Evolutionary conservation across 2,888 invertebrate species (phyloP).

Genomic region (Pemphredon lugubris): DNA sequence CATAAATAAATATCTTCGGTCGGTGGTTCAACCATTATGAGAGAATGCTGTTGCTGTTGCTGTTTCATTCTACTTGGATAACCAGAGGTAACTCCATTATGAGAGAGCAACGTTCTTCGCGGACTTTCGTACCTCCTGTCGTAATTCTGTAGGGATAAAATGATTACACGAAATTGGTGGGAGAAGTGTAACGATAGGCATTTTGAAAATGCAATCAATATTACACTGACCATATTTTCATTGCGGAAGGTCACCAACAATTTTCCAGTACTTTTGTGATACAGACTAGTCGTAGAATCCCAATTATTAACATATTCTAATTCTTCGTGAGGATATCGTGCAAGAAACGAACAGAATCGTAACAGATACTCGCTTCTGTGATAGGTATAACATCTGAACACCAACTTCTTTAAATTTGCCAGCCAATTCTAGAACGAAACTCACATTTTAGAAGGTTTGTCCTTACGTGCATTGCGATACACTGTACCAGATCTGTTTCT

Average conservation of each 20-base stretch:
- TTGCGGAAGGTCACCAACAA: constrained; percentile 89
- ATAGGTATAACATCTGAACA: constrained; percentile 87
- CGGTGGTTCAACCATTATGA: constrained; percentile 83
- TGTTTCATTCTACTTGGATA: constrained; percentile 70
- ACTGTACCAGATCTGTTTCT: too few species aligned
- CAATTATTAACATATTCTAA: constrained; percentile 88
- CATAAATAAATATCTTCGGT: constrained; percentile 87
- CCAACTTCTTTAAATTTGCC: constrained; percentile 85
- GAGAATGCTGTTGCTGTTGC: constrained; percentile 75
- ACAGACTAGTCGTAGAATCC: constrained; percentile 88
- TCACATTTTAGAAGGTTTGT: neutral
- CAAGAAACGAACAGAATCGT: constrained; percentile 87
- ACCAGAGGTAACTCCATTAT: constrained; percentile 65
- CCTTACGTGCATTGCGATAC: neutral
- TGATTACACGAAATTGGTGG: neutral
- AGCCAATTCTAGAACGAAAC: constrained; percentile 82
- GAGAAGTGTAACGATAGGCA: too few species aligned
- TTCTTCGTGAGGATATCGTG: constrained; percentile 85
- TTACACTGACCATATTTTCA: constrained; percentile 85
- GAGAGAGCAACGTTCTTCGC: constrained; percentile 81
- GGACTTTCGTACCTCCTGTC: constrained; percentile 75
- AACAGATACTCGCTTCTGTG: constrained; percentile 88
- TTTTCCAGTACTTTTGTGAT: constrained; percentile 85
- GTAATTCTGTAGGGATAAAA: constrained; percentile 73
- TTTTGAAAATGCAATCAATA: too few species aligned